These are phyloP conservation scores for Microcebus jonahi DNA, from an alignment of 2,113 vertebrate species.

Conservation along the genomic window DNA sequence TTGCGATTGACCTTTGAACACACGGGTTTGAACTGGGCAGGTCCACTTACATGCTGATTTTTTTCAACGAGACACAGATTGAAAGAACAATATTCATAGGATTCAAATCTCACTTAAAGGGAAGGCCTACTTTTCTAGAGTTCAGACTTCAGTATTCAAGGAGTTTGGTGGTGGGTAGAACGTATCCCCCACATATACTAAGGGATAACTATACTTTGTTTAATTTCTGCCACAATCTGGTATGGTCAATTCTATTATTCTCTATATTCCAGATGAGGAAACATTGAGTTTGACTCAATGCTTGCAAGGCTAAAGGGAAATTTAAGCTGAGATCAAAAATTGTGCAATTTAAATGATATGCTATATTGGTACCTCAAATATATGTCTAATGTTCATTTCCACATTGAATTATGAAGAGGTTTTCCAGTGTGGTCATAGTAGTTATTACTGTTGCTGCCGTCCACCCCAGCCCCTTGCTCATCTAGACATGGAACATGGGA, in stretches of 20 bases:
- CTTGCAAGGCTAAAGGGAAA: not conserved
- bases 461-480: not conserved
- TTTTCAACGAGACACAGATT: not conserved
- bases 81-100: not conserved
- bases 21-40: not conserved
- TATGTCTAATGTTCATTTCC: not conserved
- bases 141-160: not conserved
- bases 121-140: not conserved
- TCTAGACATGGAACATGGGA: not conserved
- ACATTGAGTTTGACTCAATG: not conserved
- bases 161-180: not conserved
- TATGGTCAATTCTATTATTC: not conserved
- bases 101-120: not conserved
- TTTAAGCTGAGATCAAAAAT: conserved; percentile 21
- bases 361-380: not conserved
- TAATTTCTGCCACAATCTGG: not conserved
- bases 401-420: not conserved
- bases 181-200: no score
- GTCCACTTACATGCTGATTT: not conserved
- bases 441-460: not conserved
- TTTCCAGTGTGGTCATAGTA: not conserved
- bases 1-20: not conserved
- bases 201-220: not conserved
- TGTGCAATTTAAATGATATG: not conserved
- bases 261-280: not conserved